phyloP scores from a whole-genome alignment of 2,888 invertebrate genomes.

The Lumbricus terrestris region DNA sequence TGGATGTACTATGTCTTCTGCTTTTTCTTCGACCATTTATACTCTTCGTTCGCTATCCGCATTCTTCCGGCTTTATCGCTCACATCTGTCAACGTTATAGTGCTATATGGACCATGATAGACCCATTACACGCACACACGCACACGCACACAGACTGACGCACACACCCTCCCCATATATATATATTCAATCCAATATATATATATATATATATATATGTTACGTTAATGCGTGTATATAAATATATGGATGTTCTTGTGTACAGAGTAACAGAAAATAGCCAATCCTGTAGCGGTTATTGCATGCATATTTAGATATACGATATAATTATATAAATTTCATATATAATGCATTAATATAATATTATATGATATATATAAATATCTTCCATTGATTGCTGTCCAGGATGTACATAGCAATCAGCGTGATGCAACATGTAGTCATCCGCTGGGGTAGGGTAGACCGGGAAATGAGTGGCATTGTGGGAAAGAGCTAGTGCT shows the following conservation, averaged over 20 bases:
- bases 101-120: neutral
- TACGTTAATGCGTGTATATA: too few relatives aligned
- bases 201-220: neutral
- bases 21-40: neutral
- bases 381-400: neutral
- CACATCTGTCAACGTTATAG: neutral
- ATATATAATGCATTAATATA: neutral
- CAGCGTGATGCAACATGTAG: neutral
- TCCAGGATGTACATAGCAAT: neutral
- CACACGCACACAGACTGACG: too few relatives aligned
- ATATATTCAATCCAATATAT: too few relatives aligned
- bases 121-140: neutral
- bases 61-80: neutral
- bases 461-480: too few relatives aligned
- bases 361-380: neutral
- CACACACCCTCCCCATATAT: too few relatives aligned
- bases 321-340: too few relatives aligned
- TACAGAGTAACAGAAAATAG: neutral
- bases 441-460: neutral
- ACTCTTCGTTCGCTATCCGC: neutral
- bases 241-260: neutral
- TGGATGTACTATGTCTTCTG: neutral
- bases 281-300: neutral
- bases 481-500: too few relatives aligned
- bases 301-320: too few relatives aligned